Base-by-base conservation (phyloP, 2,113 vertebrate genomes). In the Gobiocypris rarus region DNA sequence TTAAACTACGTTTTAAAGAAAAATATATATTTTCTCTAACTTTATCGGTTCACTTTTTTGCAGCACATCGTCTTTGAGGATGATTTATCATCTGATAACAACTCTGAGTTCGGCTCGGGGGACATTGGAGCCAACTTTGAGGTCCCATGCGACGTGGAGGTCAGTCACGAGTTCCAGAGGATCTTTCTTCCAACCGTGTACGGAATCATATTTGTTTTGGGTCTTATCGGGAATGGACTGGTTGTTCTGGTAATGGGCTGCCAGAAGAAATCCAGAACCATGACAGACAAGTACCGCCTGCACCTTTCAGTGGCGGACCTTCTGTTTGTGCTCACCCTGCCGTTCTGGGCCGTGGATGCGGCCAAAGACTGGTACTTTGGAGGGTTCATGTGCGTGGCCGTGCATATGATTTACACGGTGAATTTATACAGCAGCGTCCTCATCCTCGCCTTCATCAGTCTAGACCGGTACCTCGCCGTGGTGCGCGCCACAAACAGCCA, bases 391-490 rank as follows among this genome's bases (percentile, higher is more conserved):
- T 99, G 98, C 88, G 94, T 97, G 48, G 92, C 95, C 0, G 95
- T 99, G 70, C 97, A 99, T 17, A 94, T 96, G 83, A 97, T 99
- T 89, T 98, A 99, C 90, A 99, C 97, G 0, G 96, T 99, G 87
- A 99, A 99, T 92, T 94, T 99, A 78, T 99, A 99, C 8, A 96
- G 97, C 92, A 99, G 97, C 41, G 97, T 99, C 80, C 94, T 99
- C 83, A 97, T 99, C 91, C 92, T 99, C 91, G 97, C 98, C 17
- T 99, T 99, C 85, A 99, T 99, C 90, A 99, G 98, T 43, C 91
- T 99, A 90, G 98, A 99, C 89, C 95, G 97, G 3, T 99, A 99
- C 93, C 92, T 99, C 91, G 98, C 98, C 0, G 98, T 99, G 10
- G 97, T 99, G 76, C 95, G 95, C 0, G 97, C 98, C 83, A 99